A percentile compares a stretch with the other conserved stretches of the same genome.
phyloP scores from a whole-genome alignment of 2,797 vertebrate species.

The Leucoraja ocellata region DNA sequence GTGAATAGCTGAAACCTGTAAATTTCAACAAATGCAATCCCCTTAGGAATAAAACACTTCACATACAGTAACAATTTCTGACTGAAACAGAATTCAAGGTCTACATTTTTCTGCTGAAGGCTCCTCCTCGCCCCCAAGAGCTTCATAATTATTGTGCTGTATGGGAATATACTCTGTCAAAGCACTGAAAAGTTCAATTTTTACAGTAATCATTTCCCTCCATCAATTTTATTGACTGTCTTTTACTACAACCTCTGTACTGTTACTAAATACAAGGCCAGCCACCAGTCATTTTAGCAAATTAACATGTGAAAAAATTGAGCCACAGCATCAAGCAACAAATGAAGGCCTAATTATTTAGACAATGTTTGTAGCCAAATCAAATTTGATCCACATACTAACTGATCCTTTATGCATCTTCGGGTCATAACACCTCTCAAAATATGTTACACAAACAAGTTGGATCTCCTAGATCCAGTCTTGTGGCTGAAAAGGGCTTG shows the following conservation, averaged over 20 bases:
- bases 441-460: not conserved
- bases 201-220: not conserved
- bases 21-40: not conserved
- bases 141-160: not conserved
- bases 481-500: no score
- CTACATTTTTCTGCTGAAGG: not conserved
- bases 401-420: not conserved
- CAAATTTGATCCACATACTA: not conserved
- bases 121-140: not conserved
- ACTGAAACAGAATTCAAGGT: not conserved
- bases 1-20: not conserved
- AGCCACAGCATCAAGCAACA: not conserved
- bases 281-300: not conserved
- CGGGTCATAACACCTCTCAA: not conserved
- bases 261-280: not conserved
- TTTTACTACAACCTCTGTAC: not conserved
- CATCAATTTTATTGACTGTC: slow-evolving; percentile 25
- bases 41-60: not conserved
- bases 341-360: not conserved
- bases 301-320: not conserved
- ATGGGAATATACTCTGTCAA: slow-evolving; percentile 8
- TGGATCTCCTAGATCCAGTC: not conserved
- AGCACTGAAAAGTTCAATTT: not conserved
- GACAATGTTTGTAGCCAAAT: not conserved
- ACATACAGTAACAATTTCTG: not conserved